A percentile compares a stretch with the other conserved stretches of the same genome.
These are phyloP conservation scores for Conomelus anceps DNA, from an alignment of 2,888 invertebrate species.

Conservation along the genomic window DNA sequence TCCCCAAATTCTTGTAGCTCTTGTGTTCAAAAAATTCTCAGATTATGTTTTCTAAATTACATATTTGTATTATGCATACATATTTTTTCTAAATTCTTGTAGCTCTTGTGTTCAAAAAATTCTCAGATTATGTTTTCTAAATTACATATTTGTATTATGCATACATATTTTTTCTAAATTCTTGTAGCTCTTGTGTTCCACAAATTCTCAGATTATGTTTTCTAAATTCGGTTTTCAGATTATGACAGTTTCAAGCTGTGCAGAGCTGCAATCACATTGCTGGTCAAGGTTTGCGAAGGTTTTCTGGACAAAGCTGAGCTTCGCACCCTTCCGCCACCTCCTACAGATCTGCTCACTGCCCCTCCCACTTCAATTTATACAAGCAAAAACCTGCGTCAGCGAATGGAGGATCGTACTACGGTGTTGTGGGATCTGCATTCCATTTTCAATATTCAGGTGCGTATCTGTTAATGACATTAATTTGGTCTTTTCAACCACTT, in stretches of 20 bases:
- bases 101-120: too few relatives aligned
- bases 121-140: too few relatives aligned
- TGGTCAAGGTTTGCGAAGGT: constrained; percentile 62
- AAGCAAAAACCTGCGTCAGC: constrained; percentile 72
- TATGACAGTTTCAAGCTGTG: constrained; percentile 66
- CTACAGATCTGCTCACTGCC: constrained; percentile 43
- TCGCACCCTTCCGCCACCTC: constrained; percentile 55
- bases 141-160: too few relatives aligned
- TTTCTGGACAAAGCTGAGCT: constrained; percentile 62
- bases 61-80: too few relatives aligned
- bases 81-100: too few relatives aligned
- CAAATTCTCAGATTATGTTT: background rate
- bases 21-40: too few relatives aligned
- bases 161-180: too few relatives aligned
- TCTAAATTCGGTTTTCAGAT: constrained; percentile 48
- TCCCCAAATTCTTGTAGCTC: too few relatives aligned
- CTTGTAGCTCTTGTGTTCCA: too few relatives aligned
- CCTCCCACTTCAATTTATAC: constrained; percentile 58
- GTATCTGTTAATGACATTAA: background rate
- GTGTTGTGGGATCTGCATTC: constrained; percentile 76
- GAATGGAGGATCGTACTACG: constrained; percentile 89
- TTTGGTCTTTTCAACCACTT: background rate
- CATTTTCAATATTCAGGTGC: constrained; percentile 70
- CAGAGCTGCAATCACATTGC: constrained; percentile 63
- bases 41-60: too few relatives aligned